Percentiles rank a stretch among this genome's conserved stretches.
Conservation (phyloP, 2,797 vertebrate species). For the Hippocampus kuda region DNA sequence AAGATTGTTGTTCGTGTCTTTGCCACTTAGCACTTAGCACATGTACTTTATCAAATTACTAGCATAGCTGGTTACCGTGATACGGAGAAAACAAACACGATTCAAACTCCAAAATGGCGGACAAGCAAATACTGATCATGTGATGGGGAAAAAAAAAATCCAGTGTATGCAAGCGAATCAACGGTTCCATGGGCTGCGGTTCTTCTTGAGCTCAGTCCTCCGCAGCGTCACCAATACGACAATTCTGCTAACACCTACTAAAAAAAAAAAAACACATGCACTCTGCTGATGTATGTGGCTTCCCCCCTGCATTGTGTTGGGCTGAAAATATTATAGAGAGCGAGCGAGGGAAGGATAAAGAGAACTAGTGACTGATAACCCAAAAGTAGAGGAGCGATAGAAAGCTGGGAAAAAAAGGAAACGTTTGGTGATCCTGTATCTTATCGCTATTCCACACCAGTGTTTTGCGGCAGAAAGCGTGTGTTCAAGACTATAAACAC, state of each 20-base stretch:
- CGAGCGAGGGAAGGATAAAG: conserved; percentile 42
- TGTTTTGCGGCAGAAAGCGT: conserved; percentile 62
- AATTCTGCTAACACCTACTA: conserved; percentile 47
- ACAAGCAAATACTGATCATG: not conserved
- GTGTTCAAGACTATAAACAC: conserved; percentile 65
- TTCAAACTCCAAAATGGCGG: too few relatives aligned
- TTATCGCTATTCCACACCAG: conserved; percentile 60
- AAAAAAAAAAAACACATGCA: conserved; percentile 18
- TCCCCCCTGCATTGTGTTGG: conserved; percentile 27
- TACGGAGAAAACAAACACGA: too few relatives aligned
- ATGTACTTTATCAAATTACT: too few relatives aligned
- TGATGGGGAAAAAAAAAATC: not conserved
- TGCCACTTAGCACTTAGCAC: too few relatives aligned
- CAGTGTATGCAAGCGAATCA: not conserved
- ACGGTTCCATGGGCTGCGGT: conserved; percentile 26
- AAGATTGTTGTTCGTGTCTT: too few relatives aligned
- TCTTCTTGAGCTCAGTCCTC: conserved; percentile 42
- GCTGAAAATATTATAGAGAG: conserved; percentile 46
- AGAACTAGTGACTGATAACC: conserved; percentile 52
- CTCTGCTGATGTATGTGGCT: conserved; percentile 54
- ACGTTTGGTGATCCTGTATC: conserved; percentile 41
- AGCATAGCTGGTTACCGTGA: too few relatives aligned
- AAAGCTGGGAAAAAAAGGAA: conserved; percentile 27
- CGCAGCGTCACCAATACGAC: conserved; percentile 34
- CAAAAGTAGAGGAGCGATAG: conserved; percentile 26